phyloP scores from a whole-genome alignment of 1,140 invertebrate species.

The Aphaenogaster ashmeadi region DNA sequence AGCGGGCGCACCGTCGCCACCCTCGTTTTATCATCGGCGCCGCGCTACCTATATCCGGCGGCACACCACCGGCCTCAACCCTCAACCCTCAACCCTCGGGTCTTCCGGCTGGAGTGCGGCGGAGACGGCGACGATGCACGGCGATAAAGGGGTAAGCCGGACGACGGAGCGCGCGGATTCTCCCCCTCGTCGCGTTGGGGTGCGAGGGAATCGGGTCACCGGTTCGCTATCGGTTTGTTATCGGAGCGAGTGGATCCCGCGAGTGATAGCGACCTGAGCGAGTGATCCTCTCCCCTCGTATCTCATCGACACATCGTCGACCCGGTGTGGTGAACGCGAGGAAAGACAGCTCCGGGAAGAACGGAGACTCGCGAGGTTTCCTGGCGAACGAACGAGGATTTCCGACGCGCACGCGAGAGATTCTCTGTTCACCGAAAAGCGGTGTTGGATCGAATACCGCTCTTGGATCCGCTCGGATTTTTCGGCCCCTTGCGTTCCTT shows the following conservation, averaged over 20 bases:
- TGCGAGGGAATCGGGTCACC: constrained; percentile 10
- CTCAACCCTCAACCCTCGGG: not conserved
- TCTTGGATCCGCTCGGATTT: not conserved
- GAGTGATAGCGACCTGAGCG: not conserved
- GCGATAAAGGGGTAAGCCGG: constrained; percentile 53
- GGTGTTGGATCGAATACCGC: not conserved
- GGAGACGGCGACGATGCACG: constrained; percentile 32
- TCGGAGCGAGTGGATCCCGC: not conserved
- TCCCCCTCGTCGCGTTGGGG: not conserved
- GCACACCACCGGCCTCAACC: not conserved
- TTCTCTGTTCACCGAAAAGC: not conserved
- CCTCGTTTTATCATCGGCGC: constrained; percentile 1
- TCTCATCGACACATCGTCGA: not conserved
- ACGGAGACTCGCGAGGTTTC: not conserved
- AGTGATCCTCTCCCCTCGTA: no score
- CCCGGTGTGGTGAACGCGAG: not conserved
- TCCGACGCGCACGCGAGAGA: not conserved
- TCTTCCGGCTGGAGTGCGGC: constrained; percentile 33
- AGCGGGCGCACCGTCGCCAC: not conserved
- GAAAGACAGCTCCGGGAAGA: not conserved
- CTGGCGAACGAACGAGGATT: not conserved
- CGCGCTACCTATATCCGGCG: constrained; percentile 20
- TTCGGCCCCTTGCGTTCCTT: not conserved
- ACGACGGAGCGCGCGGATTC: not conserved
- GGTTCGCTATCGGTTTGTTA: constrained; percentile 1